Conservation (phyloP, 2,888 invertebrate genomes). For the Uropetala carovei region DNA sequence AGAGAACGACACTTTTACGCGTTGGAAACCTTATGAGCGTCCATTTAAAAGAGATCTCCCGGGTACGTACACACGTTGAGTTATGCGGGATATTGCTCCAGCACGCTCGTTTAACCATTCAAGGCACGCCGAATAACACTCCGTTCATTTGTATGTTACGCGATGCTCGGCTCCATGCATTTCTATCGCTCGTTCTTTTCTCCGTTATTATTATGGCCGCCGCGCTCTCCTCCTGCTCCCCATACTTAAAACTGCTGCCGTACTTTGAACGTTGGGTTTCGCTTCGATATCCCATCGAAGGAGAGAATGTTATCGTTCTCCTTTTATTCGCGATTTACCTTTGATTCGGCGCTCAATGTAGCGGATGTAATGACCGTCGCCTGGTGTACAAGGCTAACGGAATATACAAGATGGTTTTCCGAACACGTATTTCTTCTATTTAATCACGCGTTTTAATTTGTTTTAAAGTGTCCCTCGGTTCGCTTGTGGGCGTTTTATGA, state of each 20-base stretch:
- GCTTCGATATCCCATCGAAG: neutral
- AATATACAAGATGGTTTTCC: no score
- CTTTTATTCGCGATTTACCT: neutral
- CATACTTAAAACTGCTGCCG: neutral
- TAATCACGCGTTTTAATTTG: no score
- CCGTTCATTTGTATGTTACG: conserved; percentile 21
- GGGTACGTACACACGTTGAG: neutral
- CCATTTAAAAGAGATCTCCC: conserved; percentile 1
- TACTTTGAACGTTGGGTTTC: neutral
- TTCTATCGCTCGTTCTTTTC: neutral
- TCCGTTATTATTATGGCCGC: conserved; percentile 25
- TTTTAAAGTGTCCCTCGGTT: no score
- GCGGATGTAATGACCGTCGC: no score
- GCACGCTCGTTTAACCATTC: neutral
- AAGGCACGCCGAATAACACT: neutral
- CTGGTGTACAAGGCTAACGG: no score
- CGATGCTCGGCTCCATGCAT: conserved; percentile 12
- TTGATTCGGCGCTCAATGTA: neutral
- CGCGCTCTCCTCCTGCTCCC: neutral
- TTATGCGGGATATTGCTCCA: conserved; percentile 12
- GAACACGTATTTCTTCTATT: no score
- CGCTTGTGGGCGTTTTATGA: no score
- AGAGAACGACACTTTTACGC: neutral
- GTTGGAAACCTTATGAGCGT: neutral
- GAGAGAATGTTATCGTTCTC: neutral